These are phyloP conservation scores for Baccha elongata DNA, from an alignment of 2,888 invertebrate species.

Conservation along the genomic window DNA sequence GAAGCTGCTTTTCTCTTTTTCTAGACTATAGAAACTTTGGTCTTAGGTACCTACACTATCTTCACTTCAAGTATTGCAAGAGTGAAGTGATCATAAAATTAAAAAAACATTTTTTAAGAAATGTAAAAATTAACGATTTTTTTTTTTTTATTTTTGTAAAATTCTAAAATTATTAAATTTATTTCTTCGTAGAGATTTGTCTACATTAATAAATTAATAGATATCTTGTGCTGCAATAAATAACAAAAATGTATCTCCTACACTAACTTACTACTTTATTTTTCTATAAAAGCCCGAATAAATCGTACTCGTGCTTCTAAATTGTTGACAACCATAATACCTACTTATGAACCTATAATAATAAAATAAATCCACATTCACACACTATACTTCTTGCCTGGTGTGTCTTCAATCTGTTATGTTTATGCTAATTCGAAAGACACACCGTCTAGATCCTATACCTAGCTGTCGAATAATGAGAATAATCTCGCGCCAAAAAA, in stretches of 20 bases:
- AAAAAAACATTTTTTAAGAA: no score
- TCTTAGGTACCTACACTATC: no score
- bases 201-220: conserved; percentile 13
- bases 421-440: neutral
- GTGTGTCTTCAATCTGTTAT: neutral
- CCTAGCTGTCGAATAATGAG: conserved; percentile 49
- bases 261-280: conserved; percentile 21
- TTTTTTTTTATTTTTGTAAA: neutral
- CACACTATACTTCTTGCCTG: no score
- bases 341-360: neutral
- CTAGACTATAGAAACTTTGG: no score
- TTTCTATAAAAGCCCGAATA: conserved; percentile 41
- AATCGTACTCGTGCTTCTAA: conserved; percentile 22
- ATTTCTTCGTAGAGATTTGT: conserved; percentile 1
- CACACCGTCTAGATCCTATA: conserved; percentile 32
- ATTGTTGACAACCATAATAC: conserved; percentile 45
- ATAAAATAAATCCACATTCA: no score
- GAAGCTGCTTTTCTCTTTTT: no score
- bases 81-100: no score
- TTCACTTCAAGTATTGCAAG: no score
- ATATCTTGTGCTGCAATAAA: conserved; percentile 9
- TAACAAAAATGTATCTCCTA: conserved; percentile 36
- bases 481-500: conserved; percentile 33
- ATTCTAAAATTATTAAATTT: neutral
- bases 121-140: no score